A percentile compares a stretch with the other conserved stretches of the same genome.
These are phyloP conservation scores for Stictocephala bisonia DNA, from an alignment of 2,888 invertebrate species.

Conservation along the genomic window DNA sequence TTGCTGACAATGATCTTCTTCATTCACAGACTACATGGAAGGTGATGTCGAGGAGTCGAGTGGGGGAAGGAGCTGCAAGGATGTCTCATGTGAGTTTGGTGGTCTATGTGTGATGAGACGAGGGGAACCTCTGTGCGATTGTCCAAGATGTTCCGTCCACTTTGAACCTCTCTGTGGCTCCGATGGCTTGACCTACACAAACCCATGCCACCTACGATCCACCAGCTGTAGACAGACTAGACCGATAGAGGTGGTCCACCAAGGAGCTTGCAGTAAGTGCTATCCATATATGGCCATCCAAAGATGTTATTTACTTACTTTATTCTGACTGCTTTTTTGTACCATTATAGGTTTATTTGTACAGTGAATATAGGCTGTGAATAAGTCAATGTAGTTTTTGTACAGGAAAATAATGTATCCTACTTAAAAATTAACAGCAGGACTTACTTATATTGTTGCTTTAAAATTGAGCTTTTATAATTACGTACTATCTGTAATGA, in stretches of 20 bases:
- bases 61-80: constrained; percentile 75
- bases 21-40: no score
- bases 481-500: no score
- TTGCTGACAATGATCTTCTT: constrained; percentile 67
- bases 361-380: no score
- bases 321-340: no score
- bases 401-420: no score
- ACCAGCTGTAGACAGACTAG: constrained; percentile 83
- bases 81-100: constrained; percentile 80
- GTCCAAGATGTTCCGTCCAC: constrained; percentile 85
- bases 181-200: constrained; percentile 84
- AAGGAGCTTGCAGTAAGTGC: constrained; percentile 87
- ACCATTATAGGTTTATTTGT: no score
- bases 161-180: constrained; percentile 87
- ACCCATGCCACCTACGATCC: constrained; percentile 83
- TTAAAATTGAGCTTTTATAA: no score
- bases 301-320: neutral
- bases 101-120: constrained; percentile 77
- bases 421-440: no score
- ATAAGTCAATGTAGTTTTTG: no score
- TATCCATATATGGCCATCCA: no score
- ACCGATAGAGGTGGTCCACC: constrained; percentile 80
- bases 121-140: constrained; percentile 81
- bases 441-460: no score
- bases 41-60: no score